phyloP scores from a whole-genome alignment of 2,888 invertebrate species.

The Frankliniella intonsa region DNA sequence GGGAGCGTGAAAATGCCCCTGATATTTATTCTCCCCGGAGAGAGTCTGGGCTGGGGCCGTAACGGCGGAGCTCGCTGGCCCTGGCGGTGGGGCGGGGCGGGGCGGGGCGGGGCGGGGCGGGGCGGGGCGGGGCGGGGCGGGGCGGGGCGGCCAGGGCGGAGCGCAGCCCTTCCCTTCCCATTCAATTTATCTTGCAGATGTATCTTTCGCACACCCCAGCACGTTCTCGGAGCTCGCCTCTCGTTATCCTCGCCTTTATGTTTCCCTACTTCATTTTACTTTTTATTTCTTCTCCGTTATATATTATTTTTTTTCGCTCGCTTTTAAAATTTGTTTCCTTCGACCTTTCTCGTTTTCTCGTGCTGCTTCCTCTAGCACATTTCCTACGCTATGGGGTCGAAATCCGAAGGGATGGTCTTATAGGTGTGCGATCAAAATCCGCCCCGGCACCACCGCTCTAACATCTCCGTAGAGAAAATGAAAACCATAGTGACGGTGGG shows the following conservation, averaged over 20 bases:
- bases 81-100: background rate
- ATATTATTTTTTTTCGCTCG: background rate
- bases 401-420: too few species aligned
- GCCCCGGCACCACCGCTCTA: too few species aligned
- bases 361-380: too few species aligned
- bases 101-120: too few species aligned
- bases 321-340: background rate
- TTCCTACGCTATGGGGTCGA: too few species aligned
- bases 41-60: background rate
- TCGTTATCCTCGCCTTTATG: conserved; percentile 21
- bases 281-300: background rate
- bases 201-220: conserved; percentile 17
- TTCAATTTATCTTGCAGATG: conserved; percentile 27
- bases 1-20: background rate
- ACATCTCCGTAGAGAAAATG: too few species aligned
- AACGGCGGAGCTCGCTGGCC: background rate
- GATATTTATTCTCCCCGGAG: background rate
- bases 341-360: too few species aligned
- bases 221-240: conserved; percentile 13
- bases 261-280: conserved; percentile 7
- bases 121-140: too few species aligned
- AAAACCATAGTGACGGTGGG: too few species aligned
- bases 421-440: too few species aligned
- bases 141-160: too few species aligned
- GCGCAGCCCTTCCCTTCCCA: background rate